A percentile compares a stretch with the other conserved stretches of the same genome.
Conservation (phyloP, 2,888 invertebrate genomes). For the Cantharis nigra region DNA sequence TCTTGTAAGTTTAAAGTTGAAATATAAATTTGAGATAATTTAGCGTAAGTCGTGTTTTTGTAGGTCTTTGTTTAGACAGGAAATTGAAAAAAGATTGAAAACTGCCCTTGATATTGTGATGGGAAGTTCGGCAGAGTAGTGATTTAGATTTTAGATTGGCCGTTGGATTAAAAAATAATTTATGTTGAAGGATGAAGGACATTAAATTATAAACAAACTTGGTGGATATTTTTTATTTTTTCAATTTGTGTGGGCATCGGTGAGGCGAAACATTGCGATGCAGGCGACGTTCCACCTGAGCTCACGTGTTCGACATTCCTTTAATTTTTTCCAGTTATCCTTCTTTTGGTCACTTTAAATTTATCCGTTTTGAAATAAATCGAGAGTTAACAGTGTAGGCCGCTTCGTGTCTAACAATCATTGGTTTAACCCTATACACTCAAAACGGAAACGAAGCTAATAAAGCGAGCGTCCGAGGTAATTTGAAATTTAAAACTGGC, state of each 20-base stretch:
- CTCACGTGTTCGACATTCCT: neutral
- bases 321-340: neutral
- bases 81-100: neutral
- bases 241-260: neutral
- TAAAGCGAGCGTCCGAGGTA: neutral
- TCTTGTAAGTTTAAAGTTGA: neutral
- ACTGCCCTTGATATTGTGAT: neutral
- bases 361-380: slow-evolving; percentile 1
- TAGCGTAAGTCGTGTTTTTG: neutral
- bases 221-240: neutral
- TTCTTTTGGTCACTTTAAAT: neutral
- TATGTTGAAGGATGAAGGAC: neutral
- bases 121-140: neutral
- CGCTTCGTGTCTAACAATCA: slow-evolving; percentile 42
- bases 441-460: slow-evolving; percentile 26
- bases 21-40: neutral
- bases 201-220: neutral
- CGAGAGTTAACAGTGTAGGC: slow-evolving; percentile 32
- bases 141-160: neutral
- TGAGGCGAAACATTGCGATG: neutral
- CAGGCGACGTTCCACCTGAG: neutral
- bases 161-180: neutral
- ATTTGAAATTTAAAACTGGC: neutral
- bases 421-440: slow-evolving; percentile 41
- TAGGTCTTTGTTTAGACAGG: neutral